Conservation (phyloP, 2,113 vertebrate genomes). For the Smithornis capensis region DNA sequence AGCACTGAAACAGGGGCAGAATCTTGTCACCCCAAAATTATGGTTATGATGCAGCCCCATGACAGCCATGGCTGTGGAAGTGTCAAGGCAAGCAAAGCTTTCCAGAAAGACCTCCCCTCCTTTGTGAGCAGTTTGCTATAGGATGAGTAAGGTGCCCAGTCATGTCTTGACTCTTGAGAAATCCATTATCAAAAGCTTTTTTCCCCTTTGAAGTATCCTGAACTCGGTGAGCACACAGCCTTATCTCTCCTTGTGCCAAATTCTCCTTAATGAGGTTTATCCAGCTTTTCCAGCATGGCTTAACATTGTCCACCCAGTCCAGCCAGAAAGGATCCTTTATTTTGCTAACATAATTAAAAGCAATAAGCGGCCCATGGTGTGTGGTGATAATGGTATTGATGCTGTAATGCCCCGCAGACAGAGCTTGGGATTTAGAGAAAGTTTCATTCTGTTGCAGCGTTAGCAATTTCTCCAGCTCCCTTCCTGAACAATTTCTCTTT, state of each 20-base stretch:
- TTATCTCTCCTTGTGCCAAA: slow-evolving; percentile 46
- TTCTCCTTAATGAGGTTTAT: slow-evolving; percentile 65
- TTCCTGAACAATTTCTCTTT: slow-evolving; percentile 51
- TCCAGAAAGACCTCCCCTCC: background rate
- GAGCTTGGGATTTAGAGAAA: slow-evolving; percentile 33
- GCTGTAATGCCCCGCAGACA: background rate
- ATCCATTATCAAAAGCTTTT: background rate
- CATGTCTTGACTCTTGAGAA: background rate
- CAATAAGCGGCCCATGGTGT: slow-evolving; percentile 46
- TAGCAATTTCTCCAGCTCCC: slow-evolving; percentile 24
- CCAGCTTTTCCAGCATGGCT: slow-evolving; percentile 54
- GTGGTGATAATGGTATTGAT: slow-evolving; percentile 34
- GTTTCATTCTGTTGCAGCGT: background rate
- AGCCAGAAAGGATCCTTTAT: slow-evolving; percentile 55
- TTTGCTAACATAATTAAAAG: slow-evolving; percentile 63
- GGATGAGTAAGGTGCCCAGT: background rate
- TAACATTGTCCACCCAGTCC: slow-evolving; percentile 42
- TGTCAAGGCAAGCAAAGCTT: background rate
- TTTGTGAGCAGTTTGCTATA: background rate
- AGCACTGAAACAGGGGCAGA: background rate
- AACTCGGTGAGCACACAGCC: background rate
- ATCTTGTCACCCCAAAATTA: background rate
- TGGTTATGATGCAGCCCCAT: background rate
- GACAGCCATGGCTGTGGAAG: background rate
- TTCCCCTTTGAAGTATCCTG: slow-evolving; percentile 20